Evolutionary conservation across 2,797 vertebrate species (phyloP), one percentile per base, ranked within the genome.

Genomic region (Sciurus carolinensis): DNA sequence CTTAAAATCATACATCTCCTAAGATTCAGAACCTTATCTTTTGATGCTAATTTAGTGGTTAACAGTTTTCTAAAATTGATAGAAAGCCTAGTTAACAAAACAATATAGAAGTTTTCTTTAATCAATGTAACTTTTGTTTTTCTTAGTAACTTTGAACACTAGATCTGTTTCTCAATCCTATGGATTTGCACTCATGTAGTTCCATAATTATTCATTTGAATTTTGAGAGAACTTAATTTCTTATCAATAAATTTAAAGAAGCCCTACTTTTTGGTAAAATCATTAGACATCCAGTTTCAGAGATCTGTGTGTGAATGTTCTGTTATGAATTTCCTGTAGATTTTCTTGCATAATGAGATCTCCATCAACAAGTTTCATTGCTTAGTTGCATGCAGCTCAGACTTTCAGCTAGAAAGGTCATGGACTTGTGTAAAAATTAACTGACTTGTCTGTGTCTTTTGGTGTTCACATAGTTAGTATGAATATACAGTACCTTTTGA

Each of bases 221-320:
- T 91, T 90, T 92, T 90, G 30, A 95, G n/a, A 89, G 77, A 96
- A 73, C 69, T 52, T 91, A 81, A 82, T 64, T n/a, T 52, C 15
- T 39, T 96, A 73, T 47, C 44, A 87, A 5, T 77, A 69, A 72
- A 88, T 33, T 88, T 92, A 87, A 94, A 79, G 12, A 80, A 87
- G 67, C 39, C 7, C 1, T 24, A 52, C 20, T 80, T 69, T 79
- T 77, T 79, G 7, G 30, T 44, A 47, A 77, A 89, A 66, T 69
- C 12, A 82, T 95, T 88, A 88, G 76, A 85, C 15, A 71, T 47
- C 90, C 18, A 47, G 50, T 33, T 92, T 33, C 52, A 67, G 4
- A 87, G 42, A 59, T 36, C 20, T 95, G 3, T 93, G 28, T 87
- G 15, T 79, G 39, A 87, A 33, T 82, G 28, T 80, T 92, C 44